Conservation (phyloP, 2,888 invertebrate genomes). For the Lepidonotus clava region DNA sequence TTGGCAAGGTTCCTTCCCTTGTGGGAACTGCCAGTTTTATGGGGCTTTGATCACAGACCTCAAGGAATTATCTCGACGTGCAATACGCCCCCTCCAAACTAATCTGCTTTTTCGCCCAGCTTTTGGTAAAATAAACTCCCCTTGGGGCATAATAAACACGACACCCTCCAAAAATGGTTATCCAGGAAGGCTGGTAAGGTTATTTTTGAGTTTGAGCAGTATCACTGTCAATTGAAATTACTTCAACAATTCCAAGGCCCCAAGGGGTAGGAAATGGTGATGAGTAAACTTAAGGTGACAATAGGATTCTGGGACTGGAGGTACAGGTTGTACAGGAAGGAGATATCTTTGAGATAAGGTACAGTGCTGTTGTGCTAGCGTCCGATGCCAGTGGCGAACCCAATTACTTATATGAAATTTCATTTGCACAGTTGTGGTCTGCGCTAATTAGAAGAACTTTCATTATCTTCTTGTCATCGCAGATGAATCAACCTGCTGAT, state of each 20-base stretch:
- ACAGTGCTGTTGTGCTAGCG: no score
- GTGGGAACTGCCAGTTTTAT: background rate
- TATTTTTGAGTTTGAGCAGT: background rate
- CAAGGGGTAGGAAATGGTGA: background rate
- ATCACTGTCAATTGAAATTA: background rate
- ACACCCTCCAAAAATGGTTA: background rate
- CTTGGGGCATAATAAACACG: background rate
- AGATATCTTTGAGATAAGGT: no score
- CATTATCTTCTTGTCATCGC: background rate
- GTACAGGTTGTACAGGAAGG: background rate
- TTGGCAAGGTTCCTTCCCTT: background rate
- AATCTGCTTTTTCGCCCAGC: background rate
- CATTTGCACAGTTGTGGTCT: background rate
- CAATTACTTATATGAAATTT: background rate
- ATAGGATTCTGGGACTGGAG: background rate
- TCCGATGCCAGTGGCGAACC: background rate
- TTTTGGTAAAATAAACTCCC: background rate
- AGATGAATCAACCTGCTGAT: background rate
- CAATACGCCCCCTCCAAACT: background rate
- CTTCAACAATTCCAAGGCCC: background rate
- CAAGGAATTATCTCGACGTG: slow-evolving; percentile 38
- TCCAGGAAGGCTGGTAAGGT: background rate
- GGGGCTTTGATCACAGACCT: slow-evolving; percentile 28
- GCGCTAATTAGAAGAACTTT: background rate
- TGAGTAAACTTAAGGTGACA: background rate